Evolutionary conservation across 2,113 vertebrate species (phyloP), one percentile per base, ranked within the genome.

Genomic region (Macquaria australasica): DNA sequence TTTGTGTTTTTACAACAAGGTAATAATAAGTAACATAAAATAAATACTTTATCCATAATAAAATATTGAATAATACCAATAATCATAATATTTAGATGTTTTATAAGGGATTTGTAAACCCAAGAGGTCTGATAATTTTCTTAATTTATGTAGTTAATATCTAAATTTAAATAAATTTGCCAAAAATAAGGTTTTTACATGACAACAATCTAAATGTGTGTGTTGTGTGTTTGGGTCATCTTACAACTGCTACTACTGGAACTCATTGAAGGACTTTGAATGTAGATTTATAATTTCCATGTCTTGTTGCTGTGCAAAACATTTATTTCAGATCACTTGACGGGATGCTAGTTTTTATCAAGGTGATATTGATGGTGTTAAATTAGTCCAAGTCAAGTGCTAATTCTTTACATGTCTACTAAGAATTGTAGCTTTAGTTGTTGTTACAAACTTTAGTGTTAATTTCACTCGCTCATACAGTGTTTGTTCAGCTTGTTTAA

Each of bases 221-320:
- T 83, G 5, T 64, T 48, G 43, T 51, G 23, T 55, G 45, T 56
- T 77, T 4, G 16, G 23, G 16, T 7, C 1, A 3, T 73, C 28
- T 79, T 51, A 28, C 69, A 78, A 45, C 25, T 77, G 79, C 68
- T 78, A 31, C 39, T 28, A 37, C 34, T 20, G 50, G 21, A 58
- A 68, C 2, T 25, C 43, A 9, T 50, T 60, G 39, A 84, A 78
- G 51, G 73, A 75, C 72, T 53, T 64, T 83, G 83, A 87, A 90
- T 90, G 83, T 83, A 80, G 60, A 60, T 18, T 66, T 21, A 8
- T 53, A 20, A 37, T 9, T 16, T 39, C 63, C 51, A 1, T 78
- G 41, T 34, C 21, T 28, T 31, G 34, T 59, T 56, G 11, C 56
- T 25, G 37, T 48, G 41, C 0, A 2, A 71, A 69, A 60, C 39